Percentiles rank a stretch among this genome's conserved stretches.
Evolutionary conservation across 2,113 vertebrate species (phyloP).

Genomic region (Pantherophis guttatus): DNA sequence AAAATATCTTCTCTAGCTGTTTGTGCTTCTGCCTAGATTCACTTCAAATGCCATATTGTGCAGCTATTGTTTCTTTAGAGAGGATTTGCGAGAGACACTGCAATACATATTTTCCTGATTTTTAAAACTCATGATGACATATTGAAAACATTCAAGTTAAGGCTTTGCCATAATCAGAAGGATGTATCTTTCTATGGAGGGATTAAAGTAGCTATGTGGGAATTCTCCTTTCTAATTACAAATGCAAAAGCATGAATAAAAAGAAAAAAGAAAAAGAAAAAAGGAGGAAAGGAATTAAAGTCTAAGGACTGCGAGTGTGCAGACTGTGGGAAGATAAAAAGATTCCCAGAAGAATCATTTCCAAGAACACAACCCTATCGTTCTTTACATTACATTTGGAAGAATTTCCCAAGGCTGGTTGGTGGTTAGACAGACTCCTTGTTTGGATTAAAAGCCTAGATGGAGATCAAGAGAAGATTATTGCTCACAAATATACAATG

Average conservation of each 20-base stretch:
- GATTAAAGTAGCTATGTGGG: not conserved
- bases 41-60: not conserved
- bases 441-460: not conserved
- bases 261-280: not conserved
- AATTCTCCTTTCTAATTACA: slow-evolving; percentile 18
- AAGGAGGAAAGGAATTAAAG: not conserved
- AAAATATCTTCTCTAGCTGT: not conserved
- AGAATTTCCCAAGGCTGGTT: slow-evolving; percentile 8
- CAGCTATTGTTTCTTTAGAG: not conserved
- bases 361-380: slow-evolving; percentile 2
- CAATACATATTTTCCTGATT: too few relatives aligned
- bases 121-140: not conserved
- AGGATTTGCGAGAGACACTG: not conserved
- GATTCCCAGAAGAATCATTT: not conserved
- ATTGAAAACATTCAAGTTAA: not conserved
- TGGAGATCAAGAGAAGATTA: not conserved
- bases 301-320: not conserved
- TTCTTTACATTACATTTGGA: slow-evolving; percentile 1
- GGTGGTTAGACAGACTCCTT: not conserved
- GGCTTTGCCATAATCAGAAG: slow-evolving; percentile 24
- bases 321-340: not conserved
- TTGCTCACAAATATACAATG: not conserved
- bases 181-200: not conserved
- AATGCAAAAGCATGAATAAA: not conserved
- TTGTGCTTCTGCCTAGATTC: not conserved